A percentile compares a stretch with the other conserved stretches of the same genome.
These are phyloP conservation scores for Neostethus bicornis DNA, from an alignment of 2,797 vertebrate species.

Conservation along the genomic window DNA sequence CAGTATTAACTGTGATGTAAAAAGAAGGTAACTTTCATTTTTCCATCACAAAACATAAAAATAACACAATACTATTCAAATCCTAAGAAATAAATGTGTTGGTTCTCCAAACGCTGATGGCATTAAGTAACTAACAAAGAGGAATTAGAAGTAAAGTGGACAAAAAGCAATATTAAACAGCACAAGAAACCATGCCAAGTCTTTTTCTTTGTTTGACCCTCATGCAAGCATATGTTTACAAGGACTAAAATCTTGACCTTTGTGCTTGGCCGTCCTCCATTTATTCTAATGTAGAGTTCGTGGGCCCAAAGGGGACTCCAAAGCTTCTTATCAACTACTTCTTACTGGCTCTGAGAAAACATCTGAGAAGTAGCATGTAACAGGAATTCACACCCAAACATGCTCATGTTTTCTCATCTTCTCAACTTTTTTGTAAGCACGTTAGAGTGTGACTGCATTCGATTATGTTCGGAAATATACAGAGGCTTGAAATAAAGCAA, in stretches of 20 bases:
- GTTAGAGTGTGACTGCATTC: constrained; percentile 4
- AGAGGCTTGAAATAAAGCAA: background rate
- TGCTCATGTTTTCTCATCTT: background rate
- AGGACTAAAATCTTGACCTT: constrained; percentile 59
- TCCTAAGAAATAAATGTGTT: background rate
- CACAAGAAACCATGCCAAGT: constrained; percentile 42
- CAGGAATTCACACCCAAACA: constrained; percentile 10
- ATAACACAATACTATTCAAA: constrained; percentile 3
- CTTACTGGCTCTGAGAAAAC: constrained; percentile 46
- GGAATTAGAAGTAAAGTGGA: constrained; percentile 43
- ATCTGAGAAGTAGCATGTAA: constrained; percentile 33
- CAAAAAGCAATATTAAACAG: constrained; percentile 39
- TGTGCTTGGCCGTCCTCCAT: constrained; percentile 28
- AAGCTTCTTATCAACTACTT: constrained; percentile 54
- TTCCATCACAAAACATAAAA: constrained; percentile 16
- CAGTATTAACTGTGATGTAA: constrained; percentile 15
- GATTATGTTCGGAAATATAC: background rate
- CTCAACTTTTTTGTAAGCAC: constrained; percentile 4
- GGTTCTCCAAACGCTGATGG: constrained; percentile 31
- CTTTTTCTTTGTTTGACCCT: constrained; percentile 16
- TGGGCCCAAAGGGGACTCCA: constrained; percentile 50
- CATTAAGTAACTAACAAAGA: constrained; percentile 50
- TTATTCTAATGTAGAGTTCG: constrained; percentile 61
- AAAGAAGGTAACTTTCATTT: constrained; percentile 18
- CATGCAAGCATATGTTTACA: constrained; percentile 39